These are phyloP conservation scores for Cinclus cinclus DNA, from an alignment of 2,113 vertebrate genomes.

Conservation along the genomic window DNA sequence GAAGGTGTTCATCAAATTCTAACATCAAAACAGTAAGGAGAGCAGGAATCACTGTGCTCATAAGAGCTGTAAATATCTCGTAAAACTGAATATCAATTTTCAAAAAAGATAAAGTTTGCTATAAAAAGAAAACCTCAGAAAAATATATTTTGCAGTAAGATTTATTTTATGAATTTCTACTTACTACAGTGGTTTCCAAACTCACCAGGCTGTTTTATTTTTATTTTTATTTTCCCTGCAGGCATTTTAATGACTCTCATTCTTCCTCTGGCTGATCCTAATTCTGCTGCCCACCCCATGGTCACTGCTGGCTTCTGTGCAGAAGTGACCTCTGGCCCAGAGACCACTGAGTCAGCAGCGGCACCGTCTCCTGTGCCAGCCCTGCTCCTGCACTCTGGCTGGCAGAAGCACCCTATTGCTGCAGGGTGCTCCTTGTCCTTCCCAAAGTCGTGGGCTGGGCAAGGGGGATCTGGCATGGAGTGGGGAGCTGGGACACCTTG, in stretches of 20 bases:
- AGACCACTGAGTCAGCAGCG: neutral
- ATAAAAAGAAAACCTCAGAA: conserved; percentile 16
- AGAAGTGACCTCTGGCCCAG: neutral
- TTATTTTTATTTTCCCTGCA: neutral
- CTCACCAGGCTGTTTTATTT: neutral
- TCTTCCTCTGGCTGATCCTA: neutral
- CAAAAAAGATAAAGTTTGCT: conserved; percentile 11
- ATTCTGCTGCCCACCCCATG: neutral
- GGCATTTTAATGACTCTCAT: conserved; percentile 25
- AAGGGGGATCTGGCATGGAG: fast-evolving
- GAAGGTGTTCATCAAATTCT: neutral
- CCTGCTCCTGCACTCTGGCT: neutral
- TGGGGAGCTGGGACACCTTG: neutral
- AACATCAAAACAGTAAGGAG: conserved; percentile 3
- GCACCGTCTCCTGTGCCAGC: neutral
- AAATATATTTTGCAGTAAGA: neutral
- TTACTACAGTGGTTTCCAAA: neutral
- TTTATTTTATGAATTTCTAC: conserved; percentile 25
- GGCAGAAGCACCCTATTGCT: neutral
- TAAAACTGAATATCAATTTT: conserved; percentile 34
- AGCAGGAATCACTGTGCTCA: neutral
- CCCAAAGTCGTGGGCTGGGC: neutral
- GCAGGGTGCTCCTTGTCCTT: neutral
- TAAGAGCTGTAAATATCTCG: conserved; percentile 25
- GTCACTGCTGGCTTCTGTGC: neutral